phyloP scores from a whole-genome alignment of 2,888 invertebrate genomes.

The Neoitamus cyanurus region DNA sequence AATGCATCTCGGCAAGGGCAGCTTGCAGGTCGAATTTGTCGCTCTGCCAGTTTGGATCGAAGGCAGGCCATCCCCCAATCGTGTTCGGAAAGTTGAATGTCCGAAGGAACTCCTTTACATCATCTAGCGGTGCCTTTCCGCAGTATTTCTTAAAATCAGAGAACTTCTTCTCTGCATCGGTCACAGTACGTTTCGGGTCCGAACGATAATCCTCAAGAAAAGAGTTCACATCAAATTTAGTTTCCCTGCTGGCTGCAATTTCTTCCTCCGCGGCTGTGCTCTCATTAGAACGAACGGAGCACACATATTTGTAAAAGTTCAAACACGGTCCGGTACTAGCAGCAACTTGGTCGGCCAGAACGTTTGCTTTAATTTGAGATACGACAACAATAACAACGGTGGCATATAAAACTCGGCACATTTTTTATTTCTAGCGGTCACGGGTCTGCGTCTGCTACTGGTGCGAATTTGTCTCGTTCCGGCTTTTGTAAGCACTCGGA shows the following conservation, averaged over 20 bases:
- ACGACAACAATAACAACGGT: background rate
- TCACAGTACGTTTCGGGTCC: background rate
- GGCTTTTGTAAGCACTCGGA: too few species aligned
- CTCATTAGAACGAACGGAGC: background rate
- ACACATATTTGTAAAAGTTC: background rate
- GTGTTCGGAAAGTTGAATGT: background rate
- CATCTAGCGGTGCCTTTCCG: background rate
- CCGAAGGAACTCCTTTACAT: background rate
- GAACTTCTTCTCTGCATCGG: background rate
- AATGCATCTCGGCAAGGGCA: background rate
- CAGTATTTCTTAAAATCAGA: background rate
- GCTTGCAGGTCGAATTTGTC: background rate
- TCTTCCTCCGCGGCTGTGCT: background rate
- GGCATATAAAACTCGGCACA: background rate
- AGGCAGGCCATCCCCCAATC: constrained; percentile 24
- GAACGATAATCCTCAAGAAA: background rate
- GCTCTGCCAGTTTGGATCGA: background rate
- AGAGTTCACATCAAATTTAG: background rate
- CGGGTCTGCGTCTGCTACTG: background rate
- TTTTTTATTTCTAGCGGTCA: background rate
- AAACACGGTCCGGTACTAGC: background rate
- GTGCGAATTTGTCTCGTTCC: too few species aligned
- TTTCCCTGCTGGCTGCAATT: background rate
- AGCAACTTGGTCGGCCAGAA: background rate
- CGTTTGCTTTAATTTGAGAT: background rate